Evolutionary conservation across 2,113 vertebrate species (phyloP), one percentile per base, ranked within the genome.

Genomic region (Laticauda colubrina): DNA sequence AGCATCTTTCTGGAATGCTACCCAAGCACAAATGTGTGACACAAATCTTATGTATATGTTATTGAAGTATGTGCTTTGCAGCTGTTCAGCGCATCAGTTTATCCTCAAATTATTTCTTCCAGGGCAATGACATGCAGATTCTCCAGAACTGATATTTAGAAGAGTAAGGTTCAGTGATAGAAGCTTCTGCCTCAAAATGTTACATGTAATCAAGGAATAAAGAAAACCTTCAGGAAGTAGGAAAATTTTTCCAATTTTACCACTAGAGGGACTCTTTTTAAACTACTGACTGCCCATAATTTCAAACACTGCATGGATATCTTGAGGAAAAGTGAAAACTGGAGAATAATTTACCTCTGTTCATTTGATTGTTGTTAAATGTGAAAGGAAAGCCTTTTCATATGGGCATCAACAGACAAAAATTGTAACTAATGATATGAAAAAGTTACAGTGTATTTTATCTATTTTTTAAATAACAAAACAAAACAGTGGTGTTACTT

Each of bases 261-360:
- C 93, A 39, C 90, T 23, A 93, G 92, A 11, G 92, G 92, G 92
- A 87, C 81, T 55, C 57, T 59, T 64, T 23, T 23, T 43, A 57
- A 54, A 87, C 1, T 23, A 3, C 56, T 51, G 85, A 51, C 43
- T 51, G 51, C 14, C 48, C 26, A 87, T 48, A 87, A 29, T 81
- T 81, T 81, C 75, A 81, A 43, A 81, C 43, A 34, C 18, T 81
- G 75, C 18, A 43, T 81, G 75, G 75, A 21, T 43, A 81, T 9
- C 34, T 81, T 43, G 10, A 21, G 48, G 87, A 93, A 64, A 54
- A 54, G 26, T 61, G 34, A 61, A 20, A 24, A 39, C 53, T 11
- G 5, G 34, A 87, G 75, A 55, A 51, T 23, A 59, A n/a, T 34
- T 21, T 21, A 9, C 18, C 43, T 43, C 34, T 81, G 14, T 48